phyloP scores from a whole-genome alignment of 2,797 vertebrate genomes.

The Gouania willdenowi region DNA sequence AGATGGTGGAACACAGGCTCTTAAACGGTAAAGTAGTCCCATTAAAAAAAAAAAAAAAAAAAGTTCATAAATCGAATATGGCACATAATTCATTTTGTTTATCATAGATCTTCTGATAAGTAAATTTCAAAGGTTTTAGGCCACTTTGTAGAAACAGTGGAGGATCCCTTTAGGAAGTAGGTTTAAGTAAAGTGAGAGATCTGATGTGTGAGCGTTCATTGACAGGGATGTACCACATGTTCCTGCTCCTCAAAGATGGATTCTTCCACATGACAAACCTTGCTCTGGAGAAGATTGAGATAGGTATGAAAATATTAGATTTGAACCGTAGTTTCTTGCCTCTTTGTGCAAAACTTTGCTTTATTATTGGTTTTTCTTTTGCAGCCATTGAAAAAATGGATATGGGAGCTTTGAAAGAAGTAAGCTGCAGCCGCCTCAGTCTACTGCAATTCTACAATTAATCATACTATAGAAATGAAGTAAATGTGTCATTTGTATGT shows the following conservation, averaged over 20 bases:
- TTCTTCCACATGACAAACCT: slow-evolving; percentile 87
- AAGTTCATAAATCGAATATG: too few relatives aligned
- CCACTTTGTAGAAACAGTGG: too few relatives aligned
- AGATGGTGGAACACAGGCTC: too few relatives aligned
- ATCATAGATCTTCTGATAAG: too few relatives aligned
- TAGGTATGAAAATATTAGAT: slow-evolving; percentile 70
- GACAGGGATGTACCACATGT: slow-evolving; percentile 83
- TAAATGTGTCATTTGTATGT: not conserved
- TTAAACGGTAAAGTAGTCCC: too few relatives aligned
- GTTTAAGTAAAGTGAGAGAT: too few relatives aligned
- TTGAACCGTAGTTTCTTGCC: too few relatives aligned
- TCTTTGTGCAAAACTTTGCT: too few relatives aligned
- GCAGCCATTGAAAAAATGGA: slow-evolving; percentile 84
- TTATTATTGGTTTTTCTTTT: slow-evolving; percentile 6
- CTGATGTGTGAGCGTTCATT: slow-evolving; percentile 6
- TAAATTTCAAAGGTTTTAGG: too few relatives aligned
- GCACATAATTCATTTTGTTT: too few relatives aligned
- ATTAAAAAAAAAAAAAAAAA: too few relatives aligned
- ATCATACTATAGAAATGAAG: not conserved
- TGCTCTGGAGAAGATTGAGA: slow-evolving; percentile 80
- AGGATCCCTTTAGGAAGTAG: too few relatives aligned
- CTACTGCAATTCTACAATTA: not conserved
- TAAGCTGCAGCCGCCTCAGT: slow-evolving; percentile 28
- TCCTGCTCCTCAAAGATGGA: slow-evolving; percentile 81
- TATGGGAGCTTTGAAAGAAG: slow-evolving; percentile 77